Base-by-base conservation (phyloP, 2,888 invertebrate species). In the Cheilosia pagana region DNA sequence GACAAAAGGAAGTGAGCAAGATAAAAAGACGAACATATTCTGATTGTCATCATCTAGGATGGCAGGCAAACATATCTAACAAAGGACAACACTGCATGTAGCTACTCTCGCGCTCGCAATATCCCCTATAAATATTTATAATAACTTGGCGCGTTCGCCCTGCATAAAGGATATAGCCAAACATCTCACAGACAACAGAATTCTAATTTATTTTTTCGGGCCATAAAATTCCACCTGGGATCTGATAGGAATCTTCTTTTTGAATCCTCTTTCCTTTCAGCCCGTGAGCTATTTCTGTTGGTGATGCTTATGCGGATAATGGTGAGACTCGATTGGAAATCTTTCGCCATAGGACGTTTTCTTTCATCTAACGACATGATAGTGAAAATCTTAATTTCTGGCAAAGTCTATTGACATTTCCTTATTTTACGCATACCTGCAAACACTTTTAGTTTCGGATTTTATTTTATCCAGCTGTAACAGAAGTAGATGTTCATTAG, bases 151-250 rank as follows among this genome's bases (percentile, higher is more conserved):
- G 50, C n/a, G 23, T 52, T 65, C 31, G 39, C 21, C n/a, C n/a
- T 62, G 60, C 28, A 14, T 19, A 31, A 19, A 31, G 53, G 39
- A 71, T 41, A 14, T 31, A 59, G 6, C 2, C 59, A 39, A 28
- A 39, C 35, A 41, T 23, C 52, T 35, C 12, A 4, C 35, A 35
- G 35, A 35, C 25, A 67, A 41, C 23, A 16, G 50, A 76, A 67
- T 65, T 67, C 59, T 67, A 67, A 67, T 76, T 59, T 67, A 67
- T 76, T 76, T 67, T 45, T 63, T 59, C 31, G 19, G 59, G 50
- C 28, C 52, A 67, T 59, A 67, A 76, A 65, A 67, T 35, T 76
- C n/a, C 28, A 52, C 25, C 67, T 50, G 23, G 23, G 57, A 67
- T 41, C 21, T 50, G 75, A 75, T 67, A 67, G 65, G 48, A 19